Percentiles rank a stretch among this genome's conserved stretches.
These are phyloP conservation scores for Fregetta grallaria DNA, from an alignment of 2,113 vertebrate species.

Conservation along the genomic window DNA sequence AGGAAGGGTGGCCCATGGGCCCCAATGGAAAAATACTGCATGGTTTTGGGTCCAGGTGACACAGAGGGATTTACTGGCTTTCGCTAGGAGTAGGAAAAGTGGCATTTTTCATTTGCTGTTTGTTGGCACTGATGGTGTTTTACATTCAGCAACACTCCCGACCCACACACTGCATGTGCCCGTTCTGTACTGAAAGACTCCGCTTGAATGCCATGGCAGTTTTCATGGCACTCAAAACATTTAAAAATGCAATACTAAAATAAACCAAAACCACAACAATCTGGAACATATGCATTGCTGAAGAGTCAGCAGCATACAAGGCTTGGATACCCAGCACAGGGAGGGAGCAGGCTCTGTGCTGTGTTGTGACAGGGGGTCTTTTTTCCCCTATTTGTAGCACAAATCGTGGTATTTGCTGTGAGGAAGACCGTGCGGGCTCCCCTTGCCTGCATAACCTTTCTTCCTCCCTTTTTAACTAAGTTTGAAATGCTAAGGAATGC, in stretches of 20 bases:
- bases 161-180: not conserved
- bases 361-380: not conserved
- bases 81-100: fast-evolving
- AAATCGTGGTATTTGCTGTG: not conserved
- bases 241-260: not conserved
- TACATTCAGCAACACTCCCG: fast-evolving
- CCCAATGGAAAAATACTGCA: not conserved
- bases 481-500: not conserved
- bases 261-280: not conserved
- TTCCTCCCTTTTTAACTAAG: not conserved
- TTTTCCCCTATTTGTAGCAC: not conserved
- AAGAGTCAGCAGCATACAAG: not conserved
- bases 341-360: not conserved
- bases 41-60: not conserved
- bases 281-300: not conserved
- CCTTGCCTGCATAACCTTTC: not conserved
- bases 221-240: not conserved
- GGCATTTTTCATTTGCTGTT: not conserved
- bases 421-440: not conserved
- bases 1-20: not conserved
- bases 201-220: not conserved
- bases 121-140: fast-evolving
- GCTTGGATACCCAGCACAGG: not conserved
- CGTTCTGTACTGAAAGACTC: not conserved
- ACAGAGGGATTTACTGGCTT: not conserved